Evolutionary conservation across 2,113 vertebrate genomes (phyloP).

Genomic region (Dicrurus megarhynchus): DNA sequence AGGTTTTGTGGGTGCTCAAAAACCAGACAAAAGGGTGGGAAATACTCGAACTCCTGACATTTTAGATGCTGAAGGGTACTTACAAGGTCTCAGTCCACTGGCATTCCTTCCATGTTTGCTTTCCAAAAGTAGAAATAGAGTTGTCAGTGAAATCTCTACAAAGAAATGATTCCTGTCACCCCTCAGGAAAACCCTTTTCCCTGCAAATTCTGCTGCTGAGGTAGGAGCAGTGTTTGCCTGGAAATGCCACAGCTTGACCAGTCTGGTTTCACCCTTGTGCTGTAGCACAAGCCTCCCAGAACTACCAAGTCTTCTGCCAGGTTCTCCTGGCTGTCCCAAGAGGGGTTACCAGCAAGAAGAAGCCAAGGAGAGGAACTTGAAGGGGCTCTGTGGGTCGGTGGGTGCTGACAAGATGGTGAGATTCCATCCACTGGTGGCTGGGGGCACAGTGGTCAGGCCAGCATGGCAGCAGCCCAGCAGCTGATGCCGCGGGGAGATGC

Average conservation of each 20-base stretch:
- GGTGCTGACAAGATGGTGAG: background rate
- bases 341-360: background rate
- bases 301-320: background rate
- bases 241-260: background rate
- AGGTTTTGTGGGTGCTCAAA: background rate
- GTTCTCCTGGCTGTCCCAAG: background rate
- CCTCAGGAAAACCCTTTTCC: background rate
- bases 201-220: background rate
- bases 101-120: background rate
- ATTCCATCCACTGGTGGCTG: background rate
- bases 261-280: too few relatives aligned
- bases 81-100: background rate
- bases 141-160: background rate
- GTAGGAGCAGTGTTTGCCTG: background rate
- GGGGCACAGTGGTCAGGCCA: background rate
- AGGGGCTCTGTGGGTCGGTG: accelerated
- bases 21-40: background rate
- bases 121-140: too few relatives aligned
- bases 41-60: background rate
- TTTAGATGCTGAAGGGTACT: background rate
- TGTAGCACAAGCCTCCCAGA: background rate
- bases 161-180: background rate
- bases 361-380: background rate
- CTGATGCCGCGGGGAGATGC: background rate
- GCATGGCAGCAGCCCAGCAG: background rate